A percentile compares a stretch with the other conserved stretches of the same genome.
Evolutionary conservation across 2,113 vertebrate genomes (phyloP).

Genomic region (Psammodynastes pulverulentus): DNA sequence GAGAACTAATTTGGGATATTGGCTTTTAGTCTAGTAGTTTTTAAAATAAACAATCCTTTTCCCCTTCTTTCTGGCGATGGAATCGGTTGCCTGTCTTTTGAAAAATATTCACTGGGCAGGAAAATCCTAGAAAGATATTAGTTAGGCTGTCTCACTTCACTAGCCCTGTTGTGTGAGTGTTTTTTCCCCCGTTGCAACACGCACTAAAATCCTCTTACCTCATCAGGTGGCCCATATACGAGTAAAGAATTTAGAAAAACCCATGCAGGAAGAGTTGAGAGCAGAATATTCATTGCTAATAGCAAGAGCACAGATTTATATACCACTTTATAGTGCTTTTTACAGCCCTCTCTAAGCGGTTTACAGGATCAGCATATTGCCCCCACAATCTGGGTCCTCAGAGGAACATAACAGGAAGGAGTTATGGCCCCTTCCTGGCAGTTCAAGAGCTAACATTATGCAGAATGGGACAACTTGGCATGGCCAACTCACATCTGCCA

Average conservation of each 20-base stretch:
- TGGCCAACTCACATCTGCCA: neutral
- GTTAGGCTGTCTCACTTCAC: conserved; percentile 10
- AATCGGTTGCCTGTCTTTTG: conserved; percentile 45
- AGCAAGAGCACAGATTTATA: too few species aligned
- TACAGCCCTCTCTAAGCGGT: too few species aligned
- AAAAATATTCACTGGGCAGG: conserved; percentile 53
- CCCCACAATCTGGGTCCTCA: too few species aligned
- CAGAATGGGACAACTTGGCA: neutral
- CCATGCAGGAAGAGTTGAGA: neutral
- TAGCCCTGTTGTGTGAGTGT: neutral
- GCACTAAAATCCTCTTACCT: neutral
- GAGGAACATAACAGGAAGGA: too few species aligned
- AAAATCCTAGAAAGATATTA: neutral
- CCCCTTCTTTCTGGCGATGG: conserved; percentile 24
- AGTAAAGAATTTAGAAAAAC: neutral
- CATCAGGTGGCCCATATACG: neutral
- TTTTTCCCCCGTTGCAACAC: neutral
- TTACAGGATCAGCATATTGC: too few species aligned
- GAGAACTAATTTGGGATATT: conserved; percentile 53
- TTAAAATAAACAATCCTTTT: conserved; percentile 56
- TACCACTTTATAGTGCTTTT: too few species aligned
- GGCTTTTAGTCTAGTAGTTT: conserved; percentile 40
- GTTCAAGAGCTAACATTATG: neutral
- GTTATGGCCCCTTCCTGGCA: neutral
- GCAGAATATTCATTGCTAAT: neutral